Base-by-base conservation (phyloP, 2,797 vertebrate species). In the Otolemur crassicaudatus region DNA sequence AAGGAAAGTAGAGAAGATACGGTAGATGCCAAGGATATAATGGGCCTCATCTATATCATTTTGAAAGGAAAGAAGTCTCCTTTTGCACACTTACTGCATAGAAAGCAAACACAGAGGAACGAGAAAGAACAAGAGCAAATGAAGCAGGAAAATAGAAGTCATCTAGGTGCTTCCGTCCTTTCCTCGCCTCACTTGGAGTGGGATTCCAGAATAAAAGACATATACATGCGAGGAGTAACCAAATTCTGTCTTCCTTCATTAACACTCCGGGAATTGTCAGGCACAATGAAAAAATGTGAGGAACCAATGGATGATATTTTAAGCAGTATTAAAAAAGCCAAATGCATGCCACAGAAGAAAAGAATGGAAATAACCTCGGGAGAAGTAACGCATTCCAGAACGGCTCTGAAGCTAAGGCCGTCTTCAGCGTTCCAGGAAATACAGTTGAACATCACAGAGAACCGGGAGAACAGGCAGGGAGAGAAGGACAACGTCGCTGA, bases 261-360 rank as follows among this genome's bases (percentile, higher is more conserved):
- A 49, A 85, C 82, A 61, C 43, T 65, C 31, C 76, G 63, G 53
- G 83, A 91, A 53, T 13, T 93, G 79, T 63, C 69, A 80, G n/a
- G 58, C 37, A 14, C 70, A 86, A 4, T 34, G 25, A 37, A 37
- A 82, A n/a, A 23, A n/a, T 11, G 3, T 29, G 19, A 87, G 37
- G 25, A 91, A 5, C 43, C 95, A 70, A 16, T 0, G 23, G 75
- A 76, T 79, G 80, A 65, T n/a, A 70, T 91, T 67, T 70, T 86
- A 91, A 93, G n/a, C 53, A 67, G 65, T 34, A 93, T 83, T 4
- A 29, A 16, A 80, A 97, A 84, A 83, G 72, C 58, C 67, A 96
- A 94, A 34, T 3, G 23, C 17, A 46, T 23, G 46, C 11, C 65
- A 43, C n/a, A 34, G 60, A 10, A 79, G 79, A 4, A 70, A 1